Evolutionary conservation across 2,888 invertebrate species (phyloP).

Genomic region (Schizaphis graminum): DNA sequence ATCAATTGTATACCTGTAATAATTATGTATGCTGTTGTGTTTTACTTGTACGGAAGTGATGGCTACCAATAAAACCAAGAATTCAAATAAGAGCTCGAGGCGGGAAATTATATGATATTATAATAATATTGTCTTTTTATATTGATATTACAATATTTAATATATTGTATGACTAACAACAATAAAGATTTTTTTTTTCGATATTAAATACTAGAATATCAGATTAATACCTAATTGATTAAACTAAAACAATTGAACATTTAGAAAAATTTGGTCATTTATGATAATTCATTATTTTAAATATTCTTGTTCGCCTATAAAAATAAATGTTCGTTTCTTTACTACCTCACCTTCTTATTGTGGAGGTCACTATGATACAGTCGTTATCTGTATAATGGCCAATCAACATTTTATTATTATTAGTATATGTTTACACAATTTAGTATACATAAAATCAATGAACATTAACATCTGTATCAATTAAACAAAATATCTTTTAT

Average conservation of each 20-base stretch:
- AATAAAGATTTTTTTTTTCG: not conserved
- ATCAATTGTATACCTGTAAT: slow-evolving; percentile 38
- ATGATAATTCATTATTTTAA: not conserved
- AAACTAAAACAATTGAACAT: not conserved
- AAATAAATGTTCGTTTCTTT: not conserved
- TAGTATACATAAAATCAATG: not conserved
- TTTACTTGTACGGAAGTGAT: not conserved
- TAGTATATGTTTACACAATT: not conserved
- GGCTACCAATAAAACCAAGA: not conserved
- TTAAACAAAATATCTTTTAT: not conserved
- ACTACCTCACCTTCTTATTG: not conserved
- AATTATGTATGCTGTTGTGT: not conserved
- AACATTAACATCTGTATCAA: not conserved
- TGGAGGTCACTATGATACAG: not conserved
- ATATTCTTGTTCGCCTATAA: not conserved
- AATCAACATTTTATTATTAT: slow-evolving; percentile 1
- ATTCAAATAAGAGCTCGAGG: not conserved
- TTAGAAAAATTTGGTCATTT: not conserved
- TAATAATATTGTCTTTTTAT: not conserved
- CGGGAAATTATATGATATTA: slow-evolving; percentile 1
- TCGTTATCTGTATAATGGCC: not conserved
- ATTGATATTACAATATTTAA: not conserved
- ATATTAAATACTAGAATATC: not conserved
- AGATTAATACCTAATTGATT: not conserved
- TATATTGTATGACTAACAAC: not conserved